These are phyloP conservation scores for Calidris pugnax DNA, from an alignment of 2,113 vertebrate species.

Conservation along the genomic window DNA sequence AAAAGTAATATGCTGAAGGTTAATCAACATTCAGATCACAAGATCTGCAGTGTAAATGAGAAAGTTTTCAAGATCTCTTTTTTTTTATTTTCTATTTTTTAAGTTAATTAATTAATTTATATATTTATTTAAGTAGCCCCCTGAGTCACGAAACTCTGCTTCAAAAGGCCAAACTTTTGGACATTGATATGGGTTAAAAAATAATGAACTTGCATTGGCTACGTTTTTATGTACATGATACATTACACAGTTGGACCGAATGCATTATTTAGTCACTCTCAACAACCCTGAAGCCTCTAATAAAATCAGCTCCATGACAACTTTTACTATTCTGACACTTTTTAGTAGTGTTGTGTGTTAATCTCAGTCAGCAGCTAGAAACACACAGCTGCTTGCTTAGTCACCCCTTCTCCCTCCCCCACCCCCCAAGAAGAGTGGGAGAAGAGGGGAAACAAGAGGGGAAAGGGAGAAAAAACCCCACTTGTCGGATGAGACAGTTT, in stretches of 20 bases:
- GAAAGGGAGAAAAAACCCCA: background rate
- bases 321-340: background rate
- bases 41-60: background rate
- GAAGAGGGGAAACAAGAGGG: background rate
- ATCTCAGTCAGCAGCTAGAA: background rate
- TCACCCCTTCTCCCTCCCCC: background rate
- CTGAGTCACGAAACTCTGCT: background rate
- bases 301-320: background rate
- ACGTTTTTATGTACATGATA: background rate
- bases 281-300: background rate
- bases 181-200: background rate
- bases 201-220: background rate
- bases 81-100: background rate
- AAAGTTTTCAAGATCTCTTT: background rate
- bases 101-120: background rate
- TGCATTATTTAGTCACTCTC: background rate
- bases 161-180: background rate
- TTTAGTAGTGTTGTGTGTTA: background rate
- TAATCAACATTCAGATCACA: background rate
- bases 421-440: background rate
- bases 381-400: background rate
- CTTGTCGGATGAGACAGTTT: background rate
- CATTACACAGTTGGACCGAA: background rate
- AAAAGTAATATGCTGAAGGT: background rate
- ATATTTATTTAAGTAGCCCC: background rate